phyloP scores from a whole-genome alignment of 1,140 invertebrate genomes.

The Drosophila sucinea region DNA sequence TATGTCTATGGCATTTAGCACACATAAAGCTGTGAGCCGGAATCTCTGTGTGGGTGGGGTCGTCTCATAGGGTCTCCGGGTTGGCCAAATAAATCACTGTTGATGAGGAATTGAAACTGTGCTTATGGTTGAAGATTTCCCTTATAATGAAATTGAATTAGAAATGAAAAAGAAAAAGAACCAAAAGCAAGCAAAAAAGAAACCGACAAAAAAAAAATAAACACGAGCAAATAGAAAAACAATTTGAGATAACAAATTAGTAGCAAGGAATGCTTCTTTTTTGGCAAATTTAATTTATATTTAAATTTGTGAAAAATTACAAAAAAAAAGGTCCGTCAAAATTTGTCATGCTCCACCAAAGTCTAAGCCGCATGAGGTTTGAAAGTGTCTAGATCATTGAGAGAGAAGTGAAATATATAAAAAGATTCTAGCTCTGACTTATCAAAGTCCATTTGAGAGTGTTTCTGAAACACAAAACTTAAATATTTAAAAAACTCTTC shows the following conservation, averaged over 20 bases:
- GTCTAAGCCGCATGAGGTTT: too few relatives aligned
- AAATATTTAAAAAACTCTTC: too few relatives aligned
- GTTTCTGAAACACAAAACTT: too few relatives aligned
- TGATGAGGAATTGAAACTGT: constrained; percentile 12
- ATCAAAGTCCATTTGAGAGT: too few relatives aligned
- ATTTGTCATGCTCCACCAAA: neutral
- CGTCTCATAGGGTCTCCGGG: constrained; percentile 15
- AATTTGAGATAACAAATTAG: constrained; percentile 7
- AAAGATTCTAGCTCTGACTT: too few relatives aligned
- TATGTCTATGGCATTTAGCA: constrained; percentile 33
- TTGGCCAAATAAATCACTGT: constrained; percentile 18
- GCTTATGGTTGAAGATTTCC: constrained; percentile 8
- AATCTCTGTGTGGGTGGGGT: constrained; percentile 5
- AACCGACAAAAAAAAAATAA: neutral
- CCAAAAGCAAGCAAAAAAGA: neutral
- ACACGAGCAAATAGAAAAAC: constrained; percentile 6
- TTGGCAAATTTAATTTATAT: neutral
- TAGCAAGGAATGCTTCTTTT: neutral
- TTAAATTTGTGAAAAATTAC: neutral
- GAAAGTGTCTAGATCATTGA: too few relatives aligned
- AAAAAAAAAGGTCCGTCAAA: neutral
- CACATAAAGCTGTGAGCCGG: constrained; percentile 27
- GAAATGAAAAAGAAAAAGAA: neutral
- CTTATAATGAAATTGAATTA: constrained; percentile 14
- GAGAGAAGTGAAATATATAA: too few relatives aligned